Percentiles rank a stretch among this genome's conserved stretches.
phyloP scores from a whole-genome alignment of 37 sponge, comb jelly and placozoan genomes.

The Amphimedon queenslandica region DNA sequence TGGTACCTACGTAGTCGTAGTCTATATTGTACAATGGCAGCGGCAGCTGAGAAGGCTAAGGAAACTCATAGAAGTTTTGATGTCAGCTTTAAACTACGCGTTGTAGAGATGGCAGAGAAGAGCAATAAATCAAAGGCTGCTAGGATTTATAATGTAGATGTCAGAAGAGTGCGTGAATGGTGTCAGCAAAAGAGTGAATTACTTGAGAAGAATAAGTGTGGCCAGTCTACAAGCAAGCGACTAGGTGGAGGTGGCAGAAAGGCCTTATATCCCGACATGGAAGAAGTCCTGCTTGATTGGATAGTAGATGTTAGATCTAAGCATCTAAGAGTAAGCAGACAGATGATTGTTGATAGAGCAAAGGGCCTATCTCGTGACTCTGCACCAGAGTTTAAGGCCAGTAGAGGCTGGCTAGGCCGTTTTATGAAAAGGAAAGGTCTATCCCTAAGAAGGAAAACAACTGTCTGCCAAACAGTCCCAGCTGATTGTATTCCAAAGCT shows the following conservation, averaged over 20 bases:
- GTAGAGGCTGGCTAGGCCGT: too few species aligned
- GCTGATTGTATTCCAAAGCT: constrained; percentile 24
- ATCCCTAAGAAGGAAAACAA: constrained; percentile 30
- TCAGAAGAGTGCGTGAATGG: constrained; percentile 10
- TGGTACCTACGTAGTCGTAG: too few species aligned
- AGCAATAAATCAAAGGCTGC: not conserved
- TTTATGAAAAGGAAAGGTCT: too few species aligned
- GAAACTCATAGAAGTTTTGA: too few species aligned
- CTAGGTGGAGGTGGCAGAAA: constrained; percentile 19
- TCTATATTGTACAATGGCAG: too few species aligned
- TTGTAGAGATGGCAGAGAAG: too few species aligned
- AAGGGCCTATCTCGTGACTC: constrained; percentile 10
- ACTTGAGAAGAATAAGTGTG: not conserved
- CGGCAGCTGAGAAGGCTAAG: too few species aligned
- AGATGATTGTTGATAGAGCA: too few species aligned
- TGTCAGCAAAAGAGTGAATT: constrained; percentile 11
- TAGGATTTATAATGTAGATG: constrained; percentile 3
- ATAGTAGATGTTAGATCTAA: constrained; percentile 8
- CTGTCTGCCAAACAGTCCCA: constrained; percentile 28
- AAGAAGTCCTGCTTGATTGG: constrained; percentile 17
- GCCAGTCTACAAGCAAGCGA: not conserved
- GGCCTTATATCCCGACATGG: constrained; percentile 15
- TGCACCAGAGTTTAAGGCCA: not conserved
- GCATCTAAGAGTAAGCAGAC: too few species aligned
- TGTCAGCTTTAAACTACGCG: too few species aligned